A percentile compares a stretch with the other conserved stretches of the same genome.
Conservation (phyloP, 2,113 vertebrate genomes). For the Phodopus roborovskii region DNA sequence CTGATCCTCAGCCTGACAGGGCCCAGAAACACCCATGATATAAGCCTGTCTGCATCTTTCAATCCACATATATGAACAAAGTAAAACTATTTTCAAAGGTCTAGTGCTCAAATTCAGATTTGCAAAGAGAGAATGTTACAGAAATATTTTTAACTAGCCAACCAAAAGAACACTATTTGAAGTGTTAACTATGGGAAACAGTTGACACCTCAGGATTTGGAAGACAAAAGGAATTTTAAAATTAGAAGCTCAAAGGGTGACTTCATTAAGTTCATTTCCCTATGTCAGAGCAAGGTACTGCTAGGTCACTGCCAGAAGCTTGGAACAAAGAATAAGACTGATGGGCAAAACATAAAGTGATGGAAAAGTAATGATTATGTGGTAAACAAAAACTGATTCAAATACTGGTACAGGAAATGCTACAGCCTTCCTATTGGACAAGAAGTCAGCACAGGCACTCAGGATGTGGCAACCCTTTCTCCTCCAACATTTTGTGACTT, state of each 20-base stretch:
- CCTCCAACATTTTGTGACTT: neutral
- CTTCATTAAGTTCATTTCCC: neutral
- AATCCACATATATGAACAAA: neutral
- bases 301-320: neutral
- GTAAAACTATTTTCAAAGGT: neutral
- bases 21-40: neutral
- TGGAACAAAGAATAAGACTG: neutral
- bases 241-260: neutral
- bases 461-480: neutral
- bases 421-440: neutral
- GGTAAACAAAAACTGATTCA: neutral
- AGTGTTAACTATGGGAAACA: neutral
- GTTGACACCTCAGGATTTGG: neutral
- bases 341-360: neutral
- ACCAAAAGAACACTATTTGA: neutral
- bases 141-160: conserved; percentile 15
- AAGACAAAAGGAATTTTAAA: conserved; percentile 39
- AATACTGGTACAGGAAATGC: neutral
- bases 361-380: neutral
- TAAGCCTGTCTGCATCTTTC: neutral
- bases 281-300: neutral
- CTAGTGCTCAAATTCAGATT: neutral
- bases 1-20: neutral
- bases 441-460: neutral
- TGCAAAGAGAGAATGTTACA: conserved; percentile 5